A percentile compares a stretch with the other conserved stretches of the same genome.
These are phyloP conservation scores for Pherbina coryleti DNA, from an alignment of 2,888 invertebrate species.

Conservation along the genomic window DNA sequence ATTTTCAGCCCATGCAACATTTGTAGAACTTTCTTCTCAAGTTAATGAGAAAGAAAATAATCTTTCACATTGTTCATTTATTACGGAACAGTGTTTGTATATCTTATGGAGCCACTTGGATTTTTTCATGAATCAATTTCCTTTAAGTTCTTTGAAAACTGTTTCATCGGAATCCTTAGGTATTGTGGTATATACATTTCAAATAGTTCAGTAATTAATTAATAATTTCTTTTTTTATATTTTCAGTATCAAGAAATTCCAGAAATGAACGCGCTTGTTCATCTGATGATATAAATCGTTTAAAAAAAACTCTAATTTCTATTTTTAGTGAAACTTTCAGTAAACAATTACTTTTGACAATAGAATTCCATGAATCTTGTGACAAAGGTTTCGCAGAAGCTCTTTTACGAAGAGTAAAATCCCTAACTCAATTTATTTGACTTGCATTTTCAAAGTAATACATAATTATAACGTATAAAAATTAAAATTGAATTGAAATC, in stretches of 20 bases:
- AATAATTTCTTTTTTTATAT: conserved; percentile 39
- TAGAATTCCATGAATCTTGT: conserved; percentile 75
- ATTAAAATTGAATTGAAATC: no score
- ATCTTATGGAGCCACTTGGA: conserved; percentile 84
- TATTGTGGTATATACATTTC: conserved; percentile 41
- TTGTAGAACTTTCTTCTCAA: conserved; percentile 70
- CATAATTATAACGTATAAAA: no score
- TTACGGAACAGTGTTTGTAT: conserved; percentile 80
- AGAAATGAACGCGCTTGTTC: conserved; percentile 73
- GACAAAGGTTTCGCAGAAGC: conserved; percentile 82
- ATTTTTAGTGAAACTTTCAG: conserved; percentile 85
- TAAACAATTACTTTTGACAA: conserved; percentile 78
- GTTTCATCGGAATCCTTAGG: conserved; percentile 41
- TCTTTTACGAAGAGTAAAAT: conserved; percentile 82
- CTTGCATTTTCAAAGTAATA: no score
- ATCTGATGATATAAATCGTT: conserved; percentile 76
- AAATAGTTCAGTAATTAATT: background rate
- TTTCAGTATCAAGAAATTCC: conserved; percentile 69
- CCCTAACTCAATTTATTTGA: conserved; percentile 83
- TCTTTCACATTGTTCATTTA: conserved; percentile 75
- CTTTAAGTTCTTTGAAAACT: conserved; percentile 67
- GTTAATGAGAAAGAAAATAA: conserved; percentile 74
- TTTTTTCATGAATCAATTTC: conserved; percentile 77
- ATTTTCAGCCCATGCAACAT: conserved; percentile 63
- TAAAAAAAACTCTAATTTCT: conserved; percentile 80